Base-by-base conservation (phyloP, 2,888 invertebrate genomes). In the Protophormia terraenovae region DNA sequence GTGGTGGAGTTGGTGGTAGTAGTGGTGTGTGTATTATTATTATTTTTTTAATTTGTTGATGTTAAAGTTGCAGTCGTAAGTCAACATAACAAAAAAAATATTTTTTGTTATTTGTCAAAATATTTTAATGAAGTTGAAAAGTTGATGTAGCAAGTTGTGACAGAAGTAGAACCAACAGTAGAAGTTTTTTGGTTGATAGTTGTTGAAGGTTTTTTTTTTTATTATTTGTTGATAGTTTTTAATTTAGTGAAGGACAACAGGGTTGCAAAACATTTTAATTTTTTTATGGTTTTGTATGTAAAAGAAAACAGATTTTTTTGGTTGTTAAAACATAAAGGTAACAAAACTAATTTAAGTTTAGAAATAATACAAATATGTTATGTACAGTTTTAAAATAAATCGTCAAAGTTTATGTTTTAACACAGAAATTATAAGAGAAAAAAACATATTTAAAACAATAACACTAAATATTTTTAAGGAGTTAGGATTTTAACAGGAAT, bases 221-320 rank as follows among this genome's bases (percentile, higher is more conserved):
- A n/a, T n/a, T n/a, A n/a, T n/a, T n/a, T n/a, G n/a, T n/a, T 22
- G 27, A 88, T 87, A 88, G 85, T 89, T 87, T 89, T 87, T 88
- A 89, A 88, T 76, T 87, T 66, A 83, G 88, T 89, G 82, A 77
- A 77, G 64, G 76, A 77, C 71, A 77, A 71, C 76, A 77, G 82
- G 76, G 76, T 76, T 82, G 86, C 86, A 86, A 87, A 83, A 87
- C 88, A 89, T 86, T 88, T 77, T 86, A 83, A 67, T 72, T 84
- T 79, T 73, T 53, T 73, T 72, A 84, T 75, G 66, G 62, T 84
- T 84, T 76, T 79, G 62, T 87, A 82, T 78, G 73, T 77, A 75
- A 85, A 64, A 78, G 81, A 79, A 69, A 73, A 81, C 76, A 86
- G 76, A 84, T 80, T 78, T 78, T 84, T 83, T 77, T 69, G 55